Evolutionary conservation across 2,888 invertebrate genomes (phyloP).

Genomic region (Eupithecia dodoneata): DNA sequence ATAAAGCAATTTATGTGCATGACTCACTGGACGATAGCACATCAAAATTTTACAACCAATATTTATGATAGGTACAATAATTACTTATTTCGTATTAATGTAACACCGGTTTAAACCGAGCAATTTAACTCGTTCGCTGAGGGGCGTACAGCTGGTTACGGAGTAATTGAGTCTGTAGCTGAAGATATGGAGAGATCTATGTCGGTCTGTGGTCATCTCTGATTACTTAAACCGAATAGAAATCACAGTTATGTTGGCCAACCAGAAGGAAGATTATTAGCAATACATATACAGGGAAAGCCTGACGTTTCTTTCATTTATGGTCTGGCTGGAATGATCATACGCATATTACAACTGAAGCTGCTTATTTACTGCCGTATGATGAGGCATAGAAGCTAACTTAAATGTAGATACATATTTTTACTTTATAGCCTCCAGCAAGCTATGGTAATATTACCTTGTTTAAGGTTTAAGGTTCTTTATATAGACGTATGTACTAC

Average conservation of each 20-base stretch:
- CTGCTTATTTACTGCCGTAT: neutral
- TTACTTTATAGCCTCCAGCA: neutral
- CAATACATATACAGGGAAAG: constrained; percentile 40
- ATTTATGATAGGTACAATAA: constrained; percentile 49
- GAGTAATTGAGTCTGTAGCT: constrained; percentile 50
- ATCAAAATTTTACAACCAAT: constrained; percentile 60
- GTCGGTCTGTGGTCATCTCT: constrained; percentile 71
- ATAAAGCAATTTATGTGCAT: constrained; percentile 74
- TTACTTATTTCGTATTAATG: constrained; percentile 48
- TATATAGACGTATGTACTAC: too few relatives aligned
- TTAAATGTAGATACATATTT: neutral
- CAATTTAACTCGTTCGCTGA: constrained; percentile 65
- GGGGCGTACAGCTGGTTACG: constrained; percentile 60
- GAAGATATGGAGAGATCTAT: constrained; percentile 61
- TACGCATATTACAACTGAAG: constrained; percentile 13
- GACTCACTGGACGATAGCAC: constrained; percentile 67
- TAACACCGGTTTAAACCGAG: constrained; percentile 56
- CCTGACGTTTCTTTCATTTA: constrained; percentile 21
- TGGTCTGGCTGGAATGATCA: constrained; percentile 25
- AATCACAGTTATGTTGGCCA: constrained; percentile 59
- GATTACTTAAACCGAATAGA: constrained; percentile 66
- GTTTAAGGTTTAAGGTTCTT: too few relatives aligned
- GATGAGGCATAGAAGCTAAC: neutral
- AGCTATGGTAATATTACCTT: neutral
- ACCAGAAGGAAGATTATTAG: constrained; percentile 49